Evolutionary conservation across 2,797 vertebrate genomes (phyloP).

Genomic region (Poliocrania exsul): DNA sequence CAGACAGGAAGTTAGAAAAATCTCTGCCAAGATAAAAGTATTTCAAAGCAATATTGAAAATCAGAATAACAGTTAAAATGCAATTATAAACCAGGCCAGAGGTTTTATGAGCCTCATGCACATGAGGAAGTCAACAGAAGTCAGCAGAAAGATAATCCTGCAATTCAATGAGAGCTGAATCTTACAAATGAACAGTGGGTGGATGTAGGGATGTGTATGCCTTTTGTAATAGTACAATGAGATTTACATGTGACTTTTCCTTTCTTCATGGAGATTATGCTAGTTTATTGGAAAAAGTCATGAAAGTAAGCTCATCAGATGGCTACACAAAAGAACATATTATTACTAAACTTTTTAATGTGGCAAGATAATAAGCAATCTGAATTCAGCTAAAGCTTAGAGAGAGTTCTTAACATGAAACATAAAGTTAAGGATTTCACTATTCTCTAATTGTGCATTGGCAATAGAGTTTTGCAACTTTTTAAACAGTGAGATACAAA

Average conservation of each 20-base stretch:
- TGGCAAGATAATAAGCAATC: slow-evolving; percentile 44
- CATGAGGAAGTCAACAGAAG: background rate
- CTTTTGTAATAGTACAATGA: background rate
- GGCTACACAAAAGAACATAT: slow-evolving; percentile 40
- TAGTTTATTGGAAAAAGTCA: slow-evolving; percentile 19
- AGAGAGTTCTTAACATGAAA: background rate
- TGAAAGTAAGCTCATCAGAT: slow-evolving; percentile 26
- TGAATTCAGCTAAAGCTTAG: background rate
- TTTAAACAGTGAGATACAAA: background rate
- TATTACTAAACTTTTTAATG: slow-evolving; percentile 45
- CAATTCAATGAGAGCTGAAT: background rate
- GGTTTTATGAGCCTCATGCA: background rate
- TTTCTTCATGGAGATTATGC: background rate
- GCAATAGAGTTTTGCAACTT: background rate
- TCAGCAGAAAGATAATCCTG: background rate
- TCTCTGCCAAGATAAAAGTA: background rate
- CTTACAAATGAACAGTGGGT: background rate
- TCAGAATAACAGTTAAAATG: background rate
- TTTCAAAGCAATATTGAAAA: background rate
- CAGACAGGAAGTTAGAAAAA: background rate
- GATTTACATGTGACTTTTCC: slow-evolving; percentile 2
- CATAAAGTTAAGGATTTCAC: background rate
- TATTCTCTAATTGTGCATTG: background rate
- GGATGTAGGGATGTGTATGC: background rate
- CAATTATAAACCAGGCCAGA: background rate